Base-by-base conservation (phyloP, 2,797 vertebrate genomes). In the Galagoides demidoff region DNA sequence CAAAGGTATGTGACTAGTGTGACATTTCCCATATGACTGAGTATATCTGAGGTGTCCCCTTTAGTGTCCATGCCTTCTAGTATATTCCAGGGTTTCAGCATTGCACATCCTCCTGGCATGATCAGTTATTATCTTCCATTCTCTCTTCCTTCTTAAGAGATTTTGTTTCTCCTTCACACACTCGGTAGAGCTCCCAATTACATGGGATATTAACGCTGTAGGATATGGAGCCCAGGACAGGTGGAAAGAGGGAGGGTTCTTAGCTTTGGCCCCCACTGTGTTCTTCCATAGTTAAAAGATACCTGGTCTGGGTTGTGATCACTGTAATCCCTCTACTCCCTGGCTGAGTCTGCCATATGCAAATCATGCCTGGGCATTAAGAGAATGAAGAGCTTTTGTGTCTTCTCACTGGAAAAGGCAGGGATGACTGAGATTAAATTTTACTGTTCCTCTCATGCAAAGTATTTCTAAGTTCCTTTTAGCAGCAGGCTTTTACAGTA, bases 381-480 rank as follows among this genome's bases (percentile, higher is more conserved):
- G n/a, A 93, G 43, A 89, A 45, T 52, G 7, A 68, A 52, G 64
- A 39, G 20, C 7, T 63, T 85, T 91, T 64, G n/a, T 68, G 14
- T 81, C 52, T 95, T 63, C 45, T 91, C 34, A 45, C 19, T 86
- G 22, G 49, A 73, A 76, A 89, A 89, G 52, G 78, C 29, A 45
- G 29, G 7, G 71, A 43, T 63, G 23, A 63, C 6, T 70, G 57
- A 83, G 25, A 27, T 83, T 52, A 88, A 71, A 64, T 63, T 85
- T 85, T 64, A 25, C 39, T 79, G 13, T 83, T 78, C 16, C 49
- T 59, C n/a, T 20, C 2, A 70, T 64, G 27, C 2, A 37, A 73
- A 63, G 9, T 86, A n/a, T 66, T 85, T 92, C 55, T 73, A 70
- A 25, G 66, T 89, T 94, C 34, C 61, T 93, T 92, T 81, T 16